phyloP scores from a whole-genome alignment of 2,888 invertebrate genomes.

The Nemurella pictetii region DNA sequence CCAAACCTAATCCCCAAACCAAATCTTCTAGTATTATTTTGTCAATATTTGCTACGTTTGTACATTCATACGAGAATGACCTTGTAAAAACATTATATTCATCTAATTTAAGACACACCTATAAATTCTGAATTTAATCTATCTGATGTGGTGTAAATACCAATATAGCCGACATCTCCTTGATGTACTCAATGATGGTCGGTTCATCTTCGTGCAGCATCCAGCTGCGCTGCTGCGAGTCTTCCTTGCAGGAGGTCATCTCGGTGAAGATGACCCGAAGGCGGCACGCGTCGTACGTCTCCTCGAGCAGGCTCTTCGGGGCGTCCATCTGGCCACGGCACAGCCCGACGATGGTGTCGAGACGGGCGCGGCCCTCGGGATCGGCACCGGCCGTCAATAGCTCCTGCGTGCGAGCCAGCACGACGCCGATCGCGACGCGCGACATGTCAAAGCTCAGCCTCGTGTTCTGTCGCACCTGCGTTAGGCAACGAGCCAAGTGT shows the following conservation, averaged over 20 bases:
- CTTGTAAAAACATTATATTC: no score
- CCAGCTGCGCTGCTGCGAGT: conserved; percentile 95
- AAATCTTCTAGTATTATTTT: no score
- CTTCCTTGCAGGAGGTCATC: conserved; percentile 87
- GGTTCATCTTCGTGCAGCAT: conserved; percentile 91
- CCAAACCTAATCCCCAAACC: no score
- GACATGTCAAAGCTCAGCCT: conserved; percentile 86
- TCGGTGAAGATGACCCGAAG: conserved; percentile 82
- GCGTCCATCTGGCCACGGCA: conserved; percentile 52
- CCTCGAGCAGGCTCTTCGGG: conserved; percentile 71
- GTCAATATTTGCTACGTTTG: no score
- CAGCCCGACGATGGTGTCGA: conserved; percentile 31
- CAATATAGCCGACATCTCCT: conserved; percentile 80
- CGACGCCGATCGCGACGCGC: conserved; percentile 80
- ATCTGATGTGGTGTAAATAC: no score
- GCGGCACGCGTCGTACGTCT: conserved; percentile 81
- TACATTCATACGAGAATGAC: no score
- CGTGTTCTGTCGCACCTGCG: conserved; percentile 74
- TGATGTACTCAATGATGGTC: conserved; percentile 82
- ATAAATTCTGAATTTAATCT: no score
- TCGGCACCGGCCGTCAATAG: conserved; percentile 26
- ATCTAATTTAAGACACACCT: no score
- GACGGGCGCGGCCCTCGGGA: background rate
- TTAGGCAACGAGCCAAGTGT: no score
- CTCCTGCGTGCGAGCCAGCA: conserved; percentile 55